phyloP scores from a whole-genome alignment of 2,113 vertebrate species.

The Pseudopipra pipra region DNA sequence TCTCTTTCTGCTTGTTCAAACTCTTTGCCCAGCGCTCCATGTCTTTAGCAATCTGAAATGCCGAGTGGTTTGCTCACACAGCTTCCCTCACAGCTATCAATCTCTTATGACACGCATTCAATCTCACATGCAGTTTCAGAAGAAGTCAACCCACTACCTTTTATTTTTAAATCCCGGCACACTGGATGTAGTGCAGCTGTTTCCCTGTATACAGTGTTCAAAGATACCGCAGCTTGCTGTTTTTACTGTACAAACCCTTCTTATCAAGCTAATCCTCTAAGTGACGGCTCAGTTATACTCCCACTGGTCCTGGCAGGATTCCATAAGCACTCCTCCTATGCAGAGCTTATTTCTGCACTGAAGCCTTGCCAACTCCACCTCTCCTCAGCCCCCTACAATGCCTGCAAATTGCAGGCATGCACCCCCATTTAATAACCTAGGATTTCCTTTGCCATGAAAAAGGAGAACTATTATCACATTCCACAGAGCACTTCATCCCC shows the following conservation, averaged over 20 bases:
- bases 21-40: constrained; percentile 99
- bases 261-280: constrained; percentile 33
- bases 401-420: neutral
- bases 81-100: neutral
- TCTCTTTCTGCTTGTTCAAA: constrained; percentile 97
- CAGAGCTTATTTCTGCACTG: constrained; percentile 35
- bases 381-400: neutral
- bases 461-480: neutral
- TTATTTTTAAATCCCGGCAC: constrained; percentile 24
- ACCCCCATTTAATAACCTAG: neutral
- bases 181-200: constrained; percentile 30
- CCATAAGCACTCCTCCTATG: constrained; percentile 7
- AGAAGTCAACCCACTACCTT: neutral
- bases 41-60: constrained; percentile 93
- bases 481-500: neutral
- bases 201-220: neutral
- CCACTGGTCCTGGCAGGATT: constrained; percentile 25
- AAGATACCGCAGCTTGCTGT: neutral
- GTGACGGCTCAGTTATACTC: constrained; percentile 31
- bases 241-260: neutral
- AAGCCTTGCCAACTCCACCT: constrained; percentile 19
- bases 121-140: neutral
- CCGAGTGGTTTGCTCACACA: neutral
- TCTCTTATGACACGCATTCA: neutral
- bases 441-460: neutral